Evolutionary conservation across 1,140 invertebrate species (phyloP), one percentile per base, ranked within the genome.

Genomic region (Antheraea pernyi): DNA sequence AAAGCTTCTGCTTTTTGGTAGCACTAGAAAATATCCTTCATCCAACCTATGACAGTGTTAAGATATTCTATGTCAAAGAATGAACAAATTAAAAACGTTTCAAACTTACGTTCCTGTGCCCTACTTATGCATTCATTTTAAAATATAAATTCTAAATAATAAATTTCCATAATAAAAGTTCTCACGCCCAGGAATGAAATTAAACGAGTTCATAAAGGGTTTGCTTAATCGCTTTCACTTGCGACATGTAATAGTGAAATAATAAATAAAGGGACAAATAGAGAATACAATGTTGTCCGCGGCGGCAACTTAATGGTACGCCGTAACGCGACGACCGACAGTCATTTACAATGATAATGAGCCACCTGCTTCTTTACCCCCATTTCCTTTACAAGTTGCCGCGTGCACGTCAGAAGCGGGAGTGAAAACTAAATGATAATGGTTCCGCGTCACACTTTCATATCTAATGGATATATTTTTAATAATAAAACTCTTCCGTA

Each of bases 341-440:
- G 7, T 16, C 60, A 61, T 61, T 61, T 61, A 61, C 60, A 61
- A 30, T 61, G 60, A 61, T 61, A 61, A 61, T 61, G 60, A 61
- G 60, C 19, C 19, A 61, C 60, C 60, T 61, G 60, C 19, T 61
- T 61, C 60, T 61, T 61, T 30, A 61, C 60, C 19, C 39, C 11
- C 22, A 36, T 61, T 61, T 61, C 60, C 60, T 61, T 61, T 61
- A 53, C 46, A 53, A 53, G 46, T 53, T 53, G 46, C 46, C 46
- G 46, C 46, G 46, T 53, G 46, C 16, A 53, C 46, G 46, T 53
- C 46, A 16, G 16, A 53, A 6, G 46, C 46, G 46, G 46, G 13
- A 1, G 11, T 16, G 46, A 16, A 53, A 53, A 53, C 11, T 16
- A 13, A 53, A 53, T 53, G 10, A 53, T 53, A 53, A 53, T 53